Percentiles rank a stretch among this genome's conserved stretches.
Evolutionary conservation across 2,888 invertebrate species (phyloP).

Genomic region (Meiosimyza platycephala): DNA sequence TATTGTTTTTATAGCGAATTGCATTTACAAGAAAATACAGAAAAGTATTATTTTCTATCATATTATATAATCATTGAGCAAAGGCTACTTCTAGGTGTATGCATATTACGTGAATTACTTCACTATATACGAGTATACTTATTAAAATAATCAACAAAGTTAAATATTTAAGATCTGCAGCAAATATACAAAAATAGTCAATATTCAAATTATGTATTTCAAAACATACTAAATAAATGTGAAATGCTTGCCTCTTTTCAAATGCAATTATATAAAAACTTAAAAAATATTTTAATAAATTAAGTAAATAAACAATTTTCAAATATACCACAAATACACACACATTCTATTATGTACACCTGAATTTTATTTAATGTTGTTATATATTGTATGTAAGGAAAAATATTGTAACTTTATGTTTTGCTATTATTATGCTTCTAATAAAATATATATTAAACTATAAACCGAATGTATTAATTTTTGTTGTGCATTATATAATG

Average conservation of each 20-base stretch:
- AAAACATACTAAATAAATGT: constrained; percentile 4
- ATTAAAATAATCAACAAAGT: too few relatives aligned
- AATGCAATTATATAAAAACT: background rate
- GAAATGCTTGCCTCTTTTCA: constrained; percentile 12
- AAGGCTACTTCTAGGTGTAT: too few relatives aligned
- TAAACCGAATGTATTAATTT: too few relatives aligned
- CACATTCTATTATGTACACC: background rate
- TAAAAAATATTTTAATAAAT: background rate
- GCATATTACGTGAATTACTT: too few relatives aligned
- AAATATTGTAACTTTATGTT: constrained; percentile 17
- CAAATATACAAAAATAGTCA: background rate
- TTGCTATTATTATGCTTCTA: constrained; percentile 21
- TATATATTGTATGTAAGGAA: constrained; percentile 17
- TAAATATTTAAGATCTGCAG: background rate
- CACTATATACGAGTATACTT: too few relatives aligned
- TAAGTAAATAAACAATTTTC: background rate
- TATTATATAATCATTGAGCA: too few relatives aligned
- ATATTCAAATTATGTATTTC: background rate
- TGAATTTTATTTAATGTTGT: constrained; percentile 24
- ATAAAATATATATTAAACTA: constrained; percentile 11
- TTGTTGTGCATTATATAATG: too few relatives aligned
- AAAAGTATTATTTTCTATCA: too few relatives aligned
- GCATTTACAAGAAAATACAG: too few relatives aligned
- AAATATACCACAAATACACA: constrained; percentile 1
- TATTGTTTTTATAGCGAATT: too few relatives aligned